These are phyloP conservation scores for Chaenocephalus aceratus DNA, from an alignment of 2,113 vertebrate genomes.

Conservation along the genomic window DNA sequence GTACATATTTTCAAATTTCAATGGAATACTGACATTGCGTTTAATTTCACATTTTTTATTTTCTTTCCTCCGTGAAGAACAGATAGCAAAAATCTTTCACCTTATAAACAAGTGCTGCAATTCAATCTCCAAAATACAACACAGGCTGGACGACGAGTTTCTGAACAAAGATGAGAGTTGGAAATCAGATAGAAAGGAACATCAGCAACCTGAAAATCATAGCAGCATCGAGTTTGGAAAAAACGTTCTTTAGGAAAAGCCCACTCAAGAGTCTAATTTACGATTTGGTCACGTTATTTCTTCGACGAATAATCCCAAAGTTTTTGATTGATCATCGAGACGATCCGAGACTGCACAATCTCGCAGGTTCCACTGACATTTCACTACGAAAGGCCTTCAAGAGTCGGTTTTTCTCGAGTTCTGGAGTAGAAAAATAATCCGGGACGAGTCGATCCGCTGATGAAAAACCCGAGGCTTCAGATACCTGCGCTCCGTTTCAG, in stretches of 20 bases:
- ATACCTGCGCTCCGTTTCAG: constrained; percentile 9
- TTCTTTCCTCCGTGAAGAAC: constrained; percentile 55
- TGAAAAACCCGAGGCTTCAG: not conserved
- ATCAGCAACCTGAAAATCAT: constrained; percentile 58
- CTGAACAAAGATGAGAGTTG: constrained; percentile 37
- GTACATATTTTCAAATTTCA: constrained; percentile 76
- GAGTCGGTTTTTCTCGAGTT: constrained; percentile 30
- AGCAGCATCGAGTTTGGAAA: constrained; percentile 65
- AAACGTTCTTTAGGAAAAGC: constrained; percentile 10
- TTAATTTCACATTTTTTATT: constrained; percentile 76
- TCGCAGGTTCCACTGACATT: constrained; percentile 6
- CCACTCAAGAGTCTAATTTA: not conserved
- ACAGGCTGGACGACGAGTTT: constrained; percentile 42
- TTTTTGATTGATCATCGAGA: not conserved
- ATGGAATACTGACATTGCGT: constrained; percentile 70
- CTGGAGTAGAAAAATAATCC: constrained; percentile 73
- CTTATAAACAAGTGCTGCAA: constrained; percentile 81
- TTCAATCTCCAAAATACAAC: constrained; percentile 66
- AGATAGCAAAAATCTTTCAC: constrained; percentile 70
- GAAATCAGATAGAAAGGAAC: constrained; percentile 47
- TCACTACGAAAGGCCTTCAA: constrained; percentile 20
- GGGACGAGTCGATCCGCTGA: constrained; percentile 12
- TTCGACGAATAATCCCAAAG: constrained; percentile 24
- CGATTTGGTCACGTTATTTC: not conserved
- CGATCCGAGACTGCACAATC: constrained; percentile 1